Conservation (phyloP, 2,888 invertebrate genomes). For the Ypsolopha sequella region DNA sequence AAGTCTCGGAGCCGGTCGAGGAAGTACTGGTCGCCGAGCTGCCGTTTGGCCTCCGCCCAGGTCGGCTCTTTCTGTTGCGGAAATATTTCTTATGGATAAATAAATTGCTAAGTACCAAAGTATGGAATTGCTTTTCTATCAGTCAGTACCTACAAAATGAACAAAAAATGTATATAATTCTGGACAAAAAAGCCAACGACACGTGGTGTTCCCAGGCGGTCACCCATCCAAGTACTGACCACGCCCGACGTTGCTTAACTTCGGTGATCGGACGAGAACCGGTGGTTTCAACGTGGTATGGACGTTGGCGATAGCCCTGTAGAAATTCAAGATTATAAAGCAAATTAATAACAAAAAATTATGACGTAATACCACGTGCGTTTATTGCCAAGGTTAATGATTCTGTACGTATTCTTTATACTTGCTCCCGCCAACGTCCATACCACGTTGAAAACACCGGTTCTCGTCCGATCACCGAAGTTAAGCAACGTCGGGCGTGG, state of each 20-base stretch:
- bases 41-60: conserved; percentile 90
- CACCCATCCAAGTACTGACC: conserved; percentile 48
- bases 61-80: conserved; percentile 76
- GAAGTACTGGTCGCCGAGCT: conserved; percentile 86
- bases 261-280: conserved; percentile 16
- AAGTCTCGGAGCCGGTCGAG: conserved; percentile 83
- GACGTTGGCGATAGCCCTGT: conserved; percentile 13
- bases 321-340: too few relatives aligned
- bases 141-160: too few relatives aligned
- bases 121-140: too few relatives aligned
- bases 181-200: conserved; percentile 26
- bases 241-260: conserved; percentile 34
- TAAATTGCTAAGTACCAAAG: too few relatives aligned
- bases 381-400: too few relatives aligned
- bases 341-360: too few relatives aligned
- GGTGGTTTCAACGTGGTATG: conserved; percentile 18
- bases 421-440: conserved; percentile 31
- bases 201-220: conserved; percentile 45
- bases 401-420: too few relatives aligned
- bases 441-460: conserved; percentile 34
- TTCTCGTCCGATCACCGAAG: conserved; percentile 16
- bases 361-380: too few relatives aligned
- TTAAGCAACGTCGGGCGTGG: conserved; percentile 13
- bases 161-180: too few relatives aligned
- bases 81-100: neutral